Evolutionary conservation across 2,113 vertebrate genomes (phyloP).

Genomic region (Petroica traversi): DNA sequence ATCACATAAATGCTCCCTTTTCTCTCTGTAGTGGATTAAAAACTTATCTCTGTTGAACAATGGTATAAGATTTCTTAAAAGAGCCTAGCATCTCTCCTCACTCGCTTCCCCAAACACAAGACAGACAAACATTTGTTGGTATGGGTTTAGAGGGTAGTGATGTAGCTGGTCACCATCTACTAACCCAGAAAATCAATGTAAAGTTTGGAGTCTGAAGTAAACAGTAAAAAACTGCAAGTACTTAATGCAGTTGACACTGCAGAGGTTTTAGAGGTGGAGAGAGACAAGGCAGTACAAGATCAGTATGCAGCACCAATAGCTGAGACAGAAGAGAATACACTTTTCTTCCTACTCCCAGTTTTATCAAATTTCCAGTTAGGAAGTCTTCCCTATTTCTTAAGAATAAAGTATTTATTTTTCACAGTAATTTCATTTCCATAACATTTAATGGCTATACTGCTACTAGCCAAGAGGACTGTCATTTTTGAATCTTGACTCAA

Average conservation of each 20-base stretch:
- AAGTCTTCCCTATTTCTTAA: not conserved
- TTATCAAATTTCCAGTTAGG: not conserved
- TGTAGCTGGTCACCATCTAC: not conserved
- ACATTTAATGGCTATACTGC: not conserved
- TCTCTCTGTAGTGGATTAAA: slow-evolving; percentile 31
- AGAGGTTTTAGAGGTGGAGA: not conserved
- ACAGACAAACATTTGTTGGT: not conserved
- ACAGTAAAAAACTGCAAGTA: not conserved
- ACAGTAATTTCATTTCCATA: not conserved
- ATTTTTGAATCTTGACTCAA: not conserved
- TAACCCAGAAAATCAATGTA: not conserved
- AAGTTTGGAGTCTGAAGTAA: not conserved
- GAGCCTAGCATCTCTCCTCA: not conserved
- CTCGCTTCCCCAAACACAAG: not conserved
- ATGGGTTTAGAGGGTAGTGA: not conserved
- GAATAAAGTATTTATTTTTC: not conserved
- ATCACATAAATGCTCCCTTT: slow-evolving; percentile 29
- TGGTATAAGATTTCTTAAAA: slow-evolving; percentile 11
- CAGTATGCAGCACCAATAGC: not conserved
- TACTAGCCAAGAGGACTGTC: not conserved
- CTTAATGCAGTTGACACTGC: not conserved
- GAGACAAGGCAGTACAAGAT: not conserved
- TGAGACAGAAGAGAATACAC: not conserved
- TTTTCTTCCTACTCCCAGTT: not conserved
- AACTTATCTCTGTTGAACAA: slow-evolving; percentile 39